Percentiles rank a stretch among this genome's conserved stretches.
These are phyloP conservation scores for Perdix hodgsoniae DNA, from an alignment of 2,797 vertebrate species.

Conservation along the genomic window DNA sequence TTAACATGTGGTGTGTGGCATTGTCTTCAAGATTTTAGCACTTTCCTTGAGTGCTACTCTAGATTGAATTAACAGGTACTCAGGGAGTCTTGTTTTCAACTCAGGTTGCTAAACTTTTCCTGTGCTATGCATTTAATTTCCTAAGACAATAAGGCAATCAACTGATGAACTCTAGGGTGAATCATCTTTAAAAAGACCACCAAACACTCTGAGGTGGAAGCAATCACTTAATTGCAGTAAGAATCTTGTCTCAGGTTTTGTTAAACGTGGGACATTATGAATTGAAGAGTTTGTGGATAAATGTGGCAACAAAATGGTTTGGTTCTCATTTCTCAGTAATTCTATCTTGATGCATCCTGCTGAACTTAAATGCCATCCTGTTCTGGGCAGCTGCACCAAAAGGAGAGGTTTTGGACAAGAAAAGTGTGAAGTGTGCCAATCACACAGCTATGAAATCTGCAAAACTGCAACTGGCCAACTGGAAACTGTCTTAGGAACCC, in stretches of 20 bases:
- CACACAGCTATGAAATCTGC: background rate
- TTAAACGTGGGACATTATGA: background rate
- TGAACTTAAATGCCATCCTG: constrained; percentile 7
- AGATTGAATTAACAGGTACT: background rate
- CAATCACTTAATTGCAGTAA: background rate
- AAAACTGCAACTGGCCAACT: background rate
- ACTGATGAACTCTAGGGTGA: background rate
- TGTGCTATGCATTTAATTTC: background rate
- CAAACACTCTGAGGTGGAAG: background rate
- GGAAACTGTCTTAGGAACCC: background rate
- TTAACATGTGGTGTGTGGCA: background rate
- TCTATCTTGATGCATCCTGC: background rate
- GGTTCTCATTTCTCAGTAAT: background rate
- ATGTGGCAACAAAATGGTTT: background rate
- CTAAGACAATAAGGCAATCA: background rate
- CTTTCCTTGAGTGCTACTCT: background rate
- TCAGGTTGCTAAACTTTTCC: background rate
- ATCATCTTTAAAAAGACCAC: background rate
- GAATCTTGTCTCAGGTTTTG: background rate
- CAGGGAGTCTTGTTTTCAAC: constrained; percentile 1
- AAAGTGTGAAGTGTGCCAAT: constrained; percentile 3
- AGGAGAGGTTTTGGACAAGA: constrained; percentile 13
- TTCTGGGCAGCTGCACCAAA: constrained; percentile 10
- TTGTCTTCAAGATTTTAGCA: background rate
- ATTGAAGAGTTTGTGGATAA: background rate